Evolutionary conservation across 2,797 vertebrate genomes (phyloP).

Genomic region (Tenualosa ilisha): DNA sequence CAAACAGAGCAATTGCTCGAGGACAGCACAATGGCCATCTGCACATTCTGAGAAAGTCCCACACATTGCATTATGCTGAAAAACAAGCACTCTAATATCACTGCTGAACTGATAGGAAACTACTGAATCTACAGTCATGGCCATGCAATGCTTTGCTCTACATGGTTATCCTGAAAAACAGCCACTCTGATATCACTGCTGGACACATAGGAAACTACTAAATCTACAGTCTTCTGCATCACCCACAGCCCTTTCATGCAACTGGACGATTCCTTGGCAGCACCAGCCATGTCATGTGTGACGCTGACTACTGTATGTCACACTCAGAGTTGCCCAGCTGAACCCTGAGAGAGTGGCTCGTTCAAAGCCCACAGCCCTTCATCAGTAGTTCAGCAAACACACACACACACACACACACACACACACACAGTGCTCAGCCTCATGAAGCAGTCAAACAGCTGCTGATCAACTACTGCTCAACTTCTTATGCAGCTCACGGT

Average conservation of each 20-base stretch:
- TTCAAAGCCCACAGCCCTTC: not conserved
- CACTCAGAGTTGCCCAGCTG: not conserved
- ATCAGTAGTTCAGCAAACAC: too few species aligned
- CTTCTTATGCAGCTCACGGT: not conserved
- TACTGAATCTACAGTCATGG: not conserved
- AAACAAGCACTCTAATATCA: conserved; percentile 17
- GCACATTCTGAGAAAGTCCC: not conserved
- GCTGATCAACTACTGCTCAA: not conserved
- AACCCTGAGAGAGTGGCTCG: not conserved
- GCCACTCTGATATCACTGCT: too few species aligned
- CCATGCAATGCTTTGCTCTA: not conserved
- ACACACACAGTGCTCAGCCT: not conserved
- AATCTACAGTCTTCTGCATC: too few species aligned
- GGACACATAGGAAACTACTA: too few species aligned
- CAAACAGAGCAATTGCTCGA: not conserved
- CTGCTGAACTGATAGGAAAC: conserved; percentile 15
- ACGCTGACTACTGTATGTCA: conserved; percentile 60
- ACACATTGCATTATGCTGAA: not conserved
- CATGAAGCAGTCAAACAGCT: not conserved
- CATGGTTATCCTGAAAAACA: not conserved
- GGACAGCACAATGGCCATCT: not conserved
- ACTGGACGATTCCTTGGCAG: conserved; percentile 1
- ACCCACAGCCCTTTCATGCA: conserved; percentile 22
- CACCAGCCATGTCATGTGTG: conserved; percentile 59
- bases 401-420: too few species aligned